Conservation (phyloP, 2,888 invertebrate genomes). For the Polyommatus icarus region DNA sequence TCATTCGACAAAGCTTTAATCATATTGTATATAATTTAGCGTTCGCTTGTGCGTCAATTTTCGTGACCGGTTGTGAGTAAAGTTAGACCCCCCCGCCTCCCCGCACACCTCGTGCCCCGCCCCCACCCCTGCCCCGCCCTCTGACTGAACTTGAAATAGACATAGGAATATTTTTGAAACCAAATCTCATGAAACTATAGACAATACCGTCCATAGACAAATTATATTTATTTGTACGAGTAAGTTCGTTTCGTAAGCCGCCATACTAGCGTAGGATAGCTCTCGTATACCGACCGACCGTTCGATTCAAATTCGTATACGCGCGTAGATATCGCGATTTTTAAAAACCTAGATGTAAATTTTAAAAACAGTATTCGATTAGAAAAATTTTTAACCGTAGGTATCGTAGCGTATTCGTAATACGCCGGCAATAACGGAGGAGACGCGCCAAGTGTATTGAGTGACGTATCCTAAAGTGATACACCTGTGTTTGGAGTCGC, state of each 20-base stretch:
- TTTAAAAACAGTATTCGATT: conserved; percentile 41
- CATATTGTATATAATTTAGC: conserved; percentile 30
- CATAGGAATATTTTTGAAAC: conserved; percentile 69
- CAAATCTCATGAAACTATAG: conserved; percentile 54
- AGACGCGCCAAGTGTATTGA: background rate
- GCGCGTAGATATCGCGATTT: conserved; percentile 45
- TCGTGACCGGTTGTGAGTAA: conserved; percentile 58
- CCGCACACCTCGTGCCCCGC: background rate
- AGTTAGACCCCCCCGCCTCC: conserved; percentile 43
- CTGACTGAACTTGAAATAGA: conserved; percentile 65
- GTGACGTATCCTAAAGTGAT: background rate
- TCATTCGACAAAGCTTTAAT: conserved; percentile 34
- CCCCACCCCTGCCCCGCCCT: background rate
- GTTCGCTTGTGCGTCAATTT: conserved; percentile 51
- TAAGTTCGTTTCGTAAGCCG: conserved; percentile 55
- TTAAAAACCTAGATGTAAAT: conserved; percentile 50
- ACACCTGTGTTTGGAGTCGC: background rate
- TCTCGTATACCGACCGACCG: conserved; percentile 41
- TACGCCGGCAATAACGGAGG: conserved; percentile 10
- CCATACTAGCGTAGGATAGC: conserved; percentile 67
- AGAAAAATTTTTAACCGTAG: conserved; percentile 20
- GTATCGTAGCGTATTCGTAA: conserved; percentile 28
- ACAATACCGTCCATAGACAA: conserved; percentile 75
- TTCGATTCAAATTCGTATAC: conserved; percentile 42
- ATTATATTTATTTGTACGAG: conserved; percentile 70